Conservation (phyloP, 2,888 invertebrate species). For the Auanema sp. region DNA sequence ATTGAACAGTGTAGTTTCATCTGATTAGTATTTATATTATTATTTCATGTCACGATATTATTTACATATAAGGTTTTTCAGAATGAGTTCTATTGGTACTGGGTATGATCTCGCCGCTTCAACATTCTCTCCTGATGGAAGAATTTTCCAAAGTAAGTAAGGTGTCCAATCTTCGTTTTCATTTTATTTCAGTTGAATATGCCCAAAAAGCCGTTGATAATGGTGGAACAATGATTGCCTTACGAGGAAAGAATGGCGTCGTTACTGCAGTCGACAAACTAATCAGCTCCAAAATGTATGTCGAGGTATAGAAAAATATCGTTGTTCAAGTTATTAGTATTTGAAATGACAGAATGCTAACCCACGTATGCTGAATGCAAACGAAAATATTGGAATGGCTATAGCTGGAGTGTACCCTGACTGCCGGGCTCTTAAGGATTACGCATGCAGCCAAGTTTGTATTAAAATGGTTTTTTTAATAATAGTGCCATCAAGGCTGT, state of each 20-base stretch:
- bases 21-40: too few species aligned
- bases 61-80: too few species aligned
- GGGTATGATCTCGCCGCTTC: conserved; percentile 99
- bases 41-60: too few species aligned
- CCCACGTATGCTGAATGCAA: conserved; percentile 73
- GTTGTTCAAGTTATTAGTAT: not conserved
- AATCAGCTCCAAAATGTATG: conserved; percentile 55
- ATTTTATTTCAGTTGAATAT: conserved; percentile 77
- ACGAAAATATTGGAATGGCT: conserved; percentile 85
- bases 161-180: conserved; percentile 6
- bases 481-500: conserved; percentile 68
- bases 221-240: conserved; percentile 87
- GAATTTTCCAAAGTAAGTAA: conserved; percentile 84
- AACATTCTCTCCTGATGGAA: conserved; percentile 97
- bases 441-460: conserved; percentile 9
- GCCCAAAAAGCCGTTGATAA: conserved; percentile 98
- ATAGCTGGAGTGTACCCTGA: conserved; percentile 63
- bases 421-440: conserved; percentile 45
- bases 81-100: conserved; percentile 91
- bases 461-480: not conserved
- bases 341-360: conserved; percentile 52
- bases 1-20: too few species aligned
- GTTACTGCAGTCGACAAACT: conserved; percentile 97
- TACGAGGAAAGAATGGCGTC: conserved; percentile 91
- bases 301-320: conserved; percentile 68